Evolutionary conservation across 2,113 vertebrate genomes (phyloP).

Genomic region (Donacobius atricapilla): DNA sequence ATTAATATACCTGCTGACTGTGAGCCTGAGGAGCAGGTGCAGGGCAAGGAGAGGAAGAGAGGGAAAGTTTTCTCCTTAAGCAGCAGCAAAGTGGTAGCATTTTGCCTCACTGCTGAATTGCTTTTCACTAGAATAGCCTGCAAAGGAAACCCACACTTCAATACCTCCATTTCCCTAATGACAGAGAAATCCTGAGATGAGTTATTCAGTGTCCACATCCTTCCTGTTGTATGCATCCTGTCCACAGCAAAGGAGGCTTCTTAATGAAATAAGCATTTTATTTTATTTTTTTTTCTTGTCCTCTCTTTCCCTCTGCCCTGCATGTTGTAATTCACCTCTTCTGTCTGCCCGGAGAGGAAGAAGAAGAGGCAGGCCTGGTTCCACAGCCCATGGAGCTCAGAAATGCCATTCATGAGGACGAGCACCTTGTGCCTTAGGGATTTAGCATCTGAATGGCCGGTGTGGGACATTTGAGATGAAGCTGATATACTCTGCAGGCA

Average conservation of each 20-base stretch:
- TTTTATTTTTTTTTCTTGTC: neutral
- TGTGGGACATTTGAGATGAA: neutral
- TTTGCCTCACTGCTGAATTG: neutral
- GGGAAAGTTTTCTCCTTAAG: constrained; percentile 25
- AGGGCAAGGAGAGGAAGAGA: constrained; percentile 11
- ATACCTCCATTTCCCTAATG: constrained; percentile 44
- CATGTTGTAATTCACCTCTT: neutral
- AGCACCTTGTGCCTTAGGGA: neutral
- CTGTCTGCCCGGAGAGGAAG: neutral
- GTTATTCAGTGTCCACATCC: constrained; percentile 58
- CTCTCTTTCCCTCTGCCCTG: neutral
- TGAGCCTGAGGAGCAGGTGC: neutral
- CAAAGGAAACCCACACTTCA: constrained; percentile 14
- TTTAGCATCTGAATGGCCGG: neutral
- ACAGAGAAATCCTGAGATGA: constrained; percentile 63
- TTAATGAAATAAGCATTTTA: constrained; percentile 10
- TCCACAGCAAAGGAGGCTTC: constrained; percentile 19
- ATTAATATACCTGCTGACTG: neutral
- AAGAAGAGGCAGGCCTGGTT: neutral
- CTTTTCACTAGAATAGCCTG: constrained; percentile 17
- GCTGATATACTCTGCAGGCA: neutral
- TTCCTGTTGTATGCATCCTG: constrained; percentile 71
- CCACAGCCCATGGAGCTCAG: neutral
- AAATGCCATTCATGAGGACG: neutral
- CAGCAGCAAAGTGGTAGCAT: neutral